These are phyloP conservation scores for Triplophysa yarkandensis DNA, from an alignment of 2,797 vertebrate genomes.

Conservation along the genomic window DNA sequence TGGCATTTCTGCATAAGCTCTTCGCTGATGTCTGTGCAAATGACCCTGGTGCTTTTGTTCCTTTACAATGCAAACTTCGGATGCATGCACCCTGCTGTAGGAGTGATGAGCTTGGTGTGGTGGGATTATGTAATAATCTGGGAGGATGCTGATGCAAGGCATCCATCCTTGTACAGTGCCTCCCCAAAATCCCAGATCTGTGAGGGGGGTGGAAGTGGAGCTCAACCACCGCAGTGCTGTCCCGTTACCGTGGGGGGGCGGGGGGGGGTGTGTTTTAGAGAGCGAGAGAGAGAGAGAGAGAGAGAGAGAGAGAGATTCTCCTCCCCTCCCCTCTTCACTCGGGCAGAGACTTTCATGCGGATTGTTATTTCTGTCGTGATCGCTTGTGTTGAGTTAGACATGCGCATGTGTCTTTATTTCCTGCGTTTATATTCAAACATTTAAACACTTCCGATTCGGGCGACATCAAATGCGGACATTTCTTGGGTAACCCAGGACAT, in stretches of 20 bases:
- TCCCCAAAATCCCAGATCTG: conserved; percentile 17
- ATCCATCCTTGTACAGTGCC: neutral
- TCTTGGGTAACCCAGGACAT: conserved; percentile 11
- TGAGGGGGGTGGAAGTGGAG: conserved; percentile 18
- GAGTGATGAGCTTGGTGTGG: neutral
- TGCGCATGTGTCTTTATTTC: neutral
- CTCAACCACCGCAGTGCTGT: conserved; percentile 50
- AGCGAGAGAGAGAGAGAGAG: neutral
- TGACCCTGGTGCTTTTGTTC: too few species aligned
- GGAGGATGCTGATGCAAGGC: neutral
- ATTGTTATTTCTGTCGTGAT: conserved; percentile 12
- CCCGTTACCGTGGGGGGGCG: conserved; percentile 32
- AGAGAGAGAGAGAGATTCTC: conserved; percentile 36
- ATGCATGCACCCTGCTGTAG: too few species aligned
- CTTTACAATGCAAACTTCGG: too few species aligned
- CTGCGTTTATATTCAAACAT: too few species aligned
- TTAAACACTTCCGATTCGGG: too few species aligned
- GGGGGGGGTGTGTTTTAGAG: neutral
- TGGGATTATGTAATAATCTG: neutral
- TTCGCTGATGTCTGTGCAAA: neutral
- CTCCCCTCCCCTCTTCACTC: conserved; percentile 25
- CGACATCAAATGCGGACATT: conserved; percentile 28
- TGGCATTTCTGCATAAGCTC: conserved; percentile 15
- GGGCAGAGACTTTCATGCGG: conserved; percentile 27
- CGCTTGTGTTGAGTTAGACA: conserved; percentile 17